A percentile compares a stretch with the other conserved stretches of the same genome.
These are phyloP conservation scores for Phenacoccus solenopsis DNA, from an alignment of 1,140 invertebrate genomes.

Conservation along the genomic window DNA sequence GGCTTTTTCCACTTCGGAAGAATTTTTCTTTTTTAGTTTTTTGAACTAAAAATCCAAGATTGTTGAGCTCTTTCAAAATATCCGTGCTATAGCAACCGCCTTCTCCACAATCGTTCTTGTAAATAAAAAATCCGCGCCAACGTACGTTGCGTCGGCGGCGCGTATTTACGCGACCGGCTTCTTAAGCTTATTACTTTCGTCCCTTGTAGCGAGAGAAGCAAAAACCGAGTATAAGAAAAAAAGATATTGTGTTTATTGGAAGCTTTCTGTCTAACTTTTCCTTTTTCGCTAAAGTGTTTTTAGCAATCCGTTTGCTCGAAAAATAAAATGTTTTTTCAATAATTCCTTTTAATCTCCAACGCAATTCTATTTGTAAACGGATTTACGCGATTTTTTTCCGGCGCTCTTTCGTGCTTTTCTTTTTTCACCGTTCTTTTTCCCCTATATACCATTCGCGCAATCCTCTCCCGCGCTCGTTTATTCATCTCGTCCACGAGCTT, in stretches of 20 bases:
- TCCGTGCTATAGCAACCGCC: too few species aligned
- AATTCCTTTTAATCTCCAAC: background rate
- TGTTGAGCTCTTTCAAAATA: too few species aligned
- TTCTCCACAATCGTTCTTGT: too few species aligned
- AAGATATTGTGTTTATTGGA: background rate
- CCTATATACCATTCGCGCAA: too few species aligned
- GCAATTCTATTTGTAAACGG: background rate
- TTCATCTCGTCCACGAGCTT: too few species aligned
- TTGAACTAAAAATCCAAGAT: too few species aligned
- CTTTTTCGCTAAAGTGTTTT: background rate
- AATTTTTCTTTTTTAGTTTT: too few species aligned
- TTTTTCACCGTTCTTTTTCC: too few species aligned
- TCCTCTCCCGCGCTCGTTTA: too few species aligned
- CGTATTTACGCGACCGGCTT: background rate
- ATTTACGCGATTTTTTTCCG: background rate
- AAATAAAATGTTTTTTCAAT: conserved; percentile 4
- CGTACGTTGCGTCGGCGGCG: too few species aligned
- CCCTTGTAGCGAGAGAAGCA: background rate
- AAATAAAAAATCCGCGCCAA: too few species aligned
- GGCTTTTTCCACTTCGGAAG: too few species aligned
- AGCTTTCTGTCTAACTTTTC: background rate
- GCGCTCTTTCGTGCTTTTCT: background rate
- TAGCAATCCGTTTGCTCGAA: background rate
- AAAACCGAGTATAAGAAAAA: background rate
- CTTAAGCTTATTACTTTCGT: background rate